Conservation (phyloP, 2,888 invertebrate genomes). For the Lottia scabra region DNA sequence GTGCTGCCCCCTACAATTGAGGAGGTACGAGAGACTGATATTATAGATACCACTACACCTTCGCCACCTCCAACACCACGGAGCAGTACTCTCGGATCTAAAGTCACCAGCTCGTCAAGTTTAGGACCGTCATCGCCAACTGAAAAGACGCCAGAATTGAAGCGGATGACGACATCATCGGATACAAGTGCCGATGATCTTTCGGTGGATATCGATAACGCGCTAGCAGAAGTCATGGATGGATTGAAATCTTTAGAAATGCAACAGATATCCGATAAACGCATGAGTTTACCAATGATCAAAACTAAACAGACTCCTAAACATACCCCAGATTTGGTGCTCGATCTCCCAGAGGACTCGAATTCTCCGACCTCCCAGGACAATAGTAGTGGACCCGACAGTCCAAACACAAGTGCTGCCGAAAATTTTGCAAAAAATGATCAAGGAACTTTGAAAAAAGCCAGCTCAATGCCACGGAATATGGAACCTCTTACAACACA, state of each 20-base stretch:
- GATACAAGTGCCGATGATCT: conserved; percentile 51
- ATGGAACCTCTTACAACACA: conserved; percentile 3
- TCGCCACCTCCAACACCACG: conserved; percentile 27
- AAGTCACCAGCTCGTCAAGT: conserved; percentile 13
- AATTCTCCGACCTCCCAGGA: conserved; percentile 56
- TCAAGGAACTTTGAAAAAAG: conserved; percentile 82
- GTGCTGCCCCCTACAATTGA: conserved; percentile 53
- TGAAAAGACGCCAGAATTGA: conserved; percentile 16
- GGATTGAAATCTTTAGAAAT: conserved; percentile 65
- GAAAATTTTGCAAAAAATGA: conserved; percentile 84
- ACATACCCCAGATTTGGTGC: conserved; percentile 67
- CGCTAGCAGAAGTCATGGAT: conserved; percentile 69
- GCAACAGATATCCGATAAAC: conserved; percentile 60
- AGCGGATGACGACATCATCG: conserved; percentile 31
- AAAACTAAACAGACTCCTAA: conserved; percentile 57
- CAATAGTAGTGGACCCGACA: conserved; percentile 53
- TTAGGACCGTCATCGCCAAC: conserved; percentile 5
- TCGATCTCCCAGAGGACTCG: conserved; percentile 64
- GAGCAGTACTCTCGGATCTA: not conserved
- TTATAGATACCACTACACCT: conserved; percentile 31
- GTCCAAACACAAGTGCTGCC: conserved; percentile 74
- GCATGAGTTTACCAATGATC: conserved; percentile 56
- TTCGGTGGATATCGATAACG: conserved; percentile 64
- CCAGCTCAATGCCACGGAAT: conserved; percentile 50
- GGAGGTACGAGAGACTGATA: conserved; percentile 45